phyloP scores from a whole-genome alignment of 2,888 invertebrate species.

The Papilio elwesi region DNA sequence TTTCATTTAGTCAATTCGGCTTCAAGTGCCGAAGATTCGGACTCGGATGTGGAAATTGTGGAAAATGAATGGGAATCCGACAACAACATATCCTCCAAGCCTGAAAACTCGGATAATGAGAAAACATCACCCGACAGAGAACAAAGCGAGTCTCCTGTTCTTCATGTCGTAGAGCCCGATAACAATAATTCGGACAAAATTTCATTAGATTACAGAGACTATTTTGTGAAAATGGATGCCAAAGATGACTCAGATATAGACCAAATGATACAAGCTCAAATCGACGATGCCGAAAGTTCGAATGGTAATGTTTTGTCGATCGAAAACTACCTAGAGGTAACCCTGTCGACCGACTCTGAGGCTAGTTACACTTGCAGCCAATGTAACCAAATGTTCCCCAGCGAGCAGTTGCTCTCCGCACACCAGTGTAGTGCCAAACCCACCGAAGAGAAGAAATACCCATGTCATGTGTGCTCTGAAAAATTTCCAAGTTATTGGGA shows the following conservation, averaged over 20 bases:
- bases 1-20: constrained; percentile 77
- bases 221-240: constrained; percentile 72
- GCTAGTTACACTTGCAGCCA: constrained; percentile 80
- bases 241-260: constrained; percentile 73
- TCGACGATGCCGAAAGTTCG: constrained; percentile 77
- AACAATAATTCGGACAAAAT: constrained; percentile 77
- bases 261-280: constrained; percentile 64
- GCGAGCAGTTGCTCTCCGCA: constrained; percentile 71
- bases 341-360: constrained; percentile 80
- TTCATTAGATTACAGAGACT: constrained; percentile 72
- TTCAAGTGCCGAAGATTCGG: constrained; percentile 79
- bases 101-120: constrained; percentile 79
- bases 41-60: constrained; percentile 82
- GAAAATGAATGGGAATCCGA: constrained; percentile 82
- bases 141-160: constrained; percentile 75
- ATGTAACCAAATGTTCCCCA: constrained; percentile 80
- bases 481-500: constrained; percentile 82
- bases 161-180: constrained; percentile 78
- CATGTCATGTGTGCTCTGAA: constrained; percentile 80
- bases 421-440: constrained; percentile 78
- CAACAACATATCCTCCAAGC: constrained; percentile 76
- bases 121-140: constrained; percentile 76
- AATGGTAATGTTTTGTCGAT: constrained; percentile 81
- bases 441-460: constrained; percentile 80
- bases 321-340: constrained; percentile 82